Evolutionary conservation across 1,140 invertebrate genomes (phyloP), one percentile per base, ranked within the genome.

Genomic region (Drosophila leontia): DNA sequence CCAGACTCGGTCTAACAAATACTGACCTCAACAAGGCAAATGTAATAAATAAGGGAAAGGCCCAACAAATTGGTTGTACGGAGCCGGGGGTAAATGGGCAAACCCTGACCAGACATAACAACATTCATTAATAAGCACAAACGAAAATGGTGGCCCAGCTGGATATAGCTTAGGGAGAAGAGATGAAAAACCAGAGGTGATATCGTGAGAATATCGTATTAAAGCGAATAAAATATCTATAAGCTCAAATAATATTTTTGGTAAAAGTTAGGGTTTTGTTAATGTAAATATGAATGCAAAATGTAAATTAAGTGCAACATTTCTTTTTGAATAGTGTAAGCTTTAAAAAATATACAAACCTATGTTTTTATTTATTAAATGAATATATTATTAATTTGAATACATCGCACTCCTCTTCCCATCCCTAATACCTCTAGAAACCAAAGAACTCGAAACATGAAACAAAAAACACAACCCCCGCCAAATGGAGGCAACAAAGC

Each of bases 1-100:
- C 62, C 57, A 58, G 51, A 78, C 75, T 63, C 65, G 78, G 64
- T 37, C 79, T 78, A 65, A 86, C 71, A 84, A 82, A 77, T 68
- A 87, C 78, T 88, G 86, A 87, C 86, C 83, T 88, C 84, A 88
- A 88, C 84, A 87, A 82, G 84, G 80, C 80, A 87, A 83, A 88
- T 80, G 82, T 83, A 84, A 87, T 88, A 88, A 88, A 88, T 88
- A 88, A 88, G 64, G 57, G 65, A 67, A 72, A 74, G 55, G 34
- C 64, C 51, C 50, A 69, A 61, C 55, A 72, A 74, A 74, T 74
- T 74, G 68, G 37, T 42, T 29, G 55, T 48, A 15, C 68, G 26
- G 17, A 42, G 34, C 12, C 44, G 50, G 56, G 41, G 42, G 53
- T 13, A 74, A 84, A 85, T 81, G 75, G 71, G 47, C 60, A 78